Evolutionary conservation across 1,140 invertebrate species (phyloP).

Genomic region (Phymastichus coffea): DNA sequence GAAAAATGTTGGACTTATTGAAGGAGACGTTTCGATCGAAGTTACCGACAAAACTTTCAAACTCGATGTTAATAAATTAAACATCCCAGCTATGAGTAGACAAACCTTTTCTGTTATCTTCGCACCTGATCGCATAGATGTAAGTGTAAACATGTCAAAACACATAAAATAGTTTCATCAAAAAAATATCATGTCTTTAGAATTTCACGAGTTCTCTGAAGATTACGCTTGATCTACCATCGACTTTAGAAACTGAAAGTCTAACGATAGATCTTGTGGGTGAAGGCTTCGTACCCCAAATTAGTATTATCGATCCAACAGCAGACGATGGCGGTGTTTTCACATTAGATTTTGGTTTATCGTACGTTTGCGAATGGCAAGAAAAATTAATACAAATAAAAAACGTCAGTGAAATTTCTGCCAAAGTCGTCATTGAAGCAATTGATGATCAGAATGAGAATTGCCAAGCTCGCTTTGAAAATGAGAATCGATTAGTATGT

Average conservation of each 20-base stretch:
- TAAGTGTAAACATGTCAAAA: no score
- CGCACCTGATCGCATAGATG: constrained; percentile 33
- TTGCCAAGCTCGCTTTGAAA: constrained; percentile 4
- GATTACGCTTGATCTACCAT: constrained; percentile 31
- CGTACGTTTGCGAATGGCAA: constrained; percentile 29
- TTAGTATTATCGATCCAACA: constrained; percentile 36
- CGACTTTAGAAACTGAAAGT: constrained; percentile 14
- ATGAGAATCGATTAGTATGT: not conserved
- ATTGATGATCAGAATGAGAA: constrained; percentile 24
- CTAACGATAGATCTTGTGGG: constrained; percentile 31
- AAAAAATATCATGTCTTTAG: no score
- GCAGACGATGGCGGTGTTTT: constrained; percentile 2
- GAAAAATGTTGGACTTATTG: not conserved
- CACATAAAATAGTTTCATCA: no score
- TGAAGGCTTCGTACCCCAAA: constrained; percentile 43
- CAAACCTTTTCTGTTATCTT: constrained; percentile 40
- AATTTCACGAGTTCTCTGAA: constrained; percentile 33
- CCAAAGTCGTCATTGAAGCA: constrained; percentile 37
- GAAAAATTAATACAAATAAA: constrained; percentile 30
- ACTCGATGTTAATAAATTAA: constrained; percentile 30
- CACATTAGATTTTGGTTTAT: constrained; percentile 33
- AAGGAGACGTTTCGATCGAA: constrained; percentile 31
- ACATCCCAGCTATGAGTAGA: constrained; percentile 34
- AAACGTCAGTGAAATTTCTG: constrained; percentile 39
- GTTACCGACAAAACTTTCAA: constrained; percentile 31